Percentiles rank a stretch among this genome's conserved stretches.
phyloP scores from a whole-genome alignment of 2,888 invertebrate species.

The Archips crataeganus region DNA sequence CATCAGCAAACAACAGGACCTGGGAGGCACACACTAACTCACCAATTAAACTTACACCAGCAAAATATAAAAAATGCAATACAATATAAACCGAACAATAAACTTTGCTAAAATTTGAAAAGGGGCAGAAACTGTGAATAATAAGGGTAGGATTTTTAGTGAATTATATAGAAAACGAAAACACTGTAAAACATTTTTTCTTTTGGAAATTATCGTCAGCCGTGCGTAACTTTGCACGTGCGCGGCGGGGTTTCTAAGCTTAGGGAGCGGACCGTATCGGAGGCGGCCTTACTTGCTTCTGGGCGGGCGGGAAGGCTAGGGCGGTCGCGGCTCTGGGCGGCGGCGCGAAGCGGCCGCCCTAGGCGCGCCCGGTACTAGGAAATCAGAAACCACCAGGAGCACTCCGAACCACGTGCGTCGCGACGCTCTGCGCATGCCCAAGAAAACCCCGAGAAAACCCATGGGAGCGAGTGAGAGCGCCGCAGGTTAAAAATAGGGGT shows the following conservation, averaged over 20 bases:
- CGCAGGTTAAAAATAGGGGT: conserved; percentile 69
- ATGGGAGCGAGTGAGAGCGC: conserved; percentile 62
- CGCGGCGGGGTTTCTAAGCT: conserved; percentile 61
- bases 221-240: conserved; percentile 73
- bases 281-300: conserved; percentile 76
- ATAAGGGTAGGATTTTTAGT: conserved; percentile 12
- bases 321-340: conserved; percentile 71
- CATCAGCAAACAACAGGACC: conserved; percentile 70
- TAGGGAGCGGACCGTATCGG: conserved; percentile 74
- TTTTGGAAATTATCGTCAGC: conserved; percentile 46
- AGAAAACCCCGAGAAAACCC: conserved; percentile 76
- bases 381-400: conserved; percentile 65
- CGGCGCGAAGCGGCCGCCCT: conserved; percentile 83
- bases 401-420: conserved; percentile 70
- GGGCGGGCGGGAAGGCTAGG: conserved; percentile 75
- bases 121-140: conserved; percentile 46
- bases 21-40: conserved; percentile 68
- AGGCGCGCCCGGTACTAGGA: conserved; percentile 85
- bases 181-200: conserved; percentile 54
- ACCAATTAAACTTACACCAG: conserved; percentile 66
- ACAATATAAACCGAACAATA: conserved; percentile 42
- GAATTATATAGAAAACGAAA: conserved; percentile 39
- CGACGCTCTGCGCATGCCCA: conserved; percentile 77
- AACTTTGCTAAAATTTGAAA: conserved; percentile 47
- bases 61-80: conserved; percentile 50